A percentile compares a stretch with the other conserved stretches of the same genome.
Conservation (phyloP, 1,140 invertebrate genomes). For the Yoshiicerus persimilis region DNA sequence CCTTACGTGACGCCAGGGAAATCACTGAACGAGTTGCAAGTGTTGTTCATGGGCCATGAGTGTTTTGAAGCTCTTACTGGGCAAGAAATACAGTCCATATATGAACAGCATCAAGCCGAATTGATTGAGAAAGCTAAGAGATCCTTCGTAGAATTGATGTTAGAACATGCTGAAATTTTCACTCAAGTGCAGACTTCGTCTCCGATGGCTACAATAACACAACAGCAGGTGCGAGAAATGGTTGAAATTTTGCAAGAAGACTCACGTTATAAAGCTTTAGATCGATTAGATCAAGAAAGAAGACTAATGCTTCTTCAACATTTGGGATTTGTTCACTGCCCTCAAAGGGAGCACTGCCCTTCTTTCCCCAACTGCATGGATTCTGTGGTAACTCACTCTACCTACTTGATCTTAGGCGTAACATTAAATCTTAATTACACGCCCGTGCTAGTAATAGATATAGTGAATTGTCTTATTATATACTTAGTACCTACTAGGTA, state of each 20-base stretch:
- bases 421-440: no score
- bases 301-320: constrained; percentile 93
- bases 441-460: no score
- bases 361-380: constrained; percentile 89
- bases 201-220: constrained; percentile 84
- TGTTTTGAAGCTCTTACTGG: constrained; percentile 84
- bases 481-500: no score
- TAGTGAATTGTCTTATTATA: no score
- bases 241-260: constrained; percentile 59
- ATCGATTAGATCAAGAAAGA: constrained; percentile 89
- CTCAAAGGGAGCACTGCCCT: constrained; percentile 89
- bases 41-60: constrained; percentile 91
- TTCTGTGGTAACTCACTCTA: constrained; percentile 61
- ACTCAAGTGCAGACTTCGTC: constrained; percentile 89
- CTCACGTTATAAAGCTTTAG: constrained; percentile 81
- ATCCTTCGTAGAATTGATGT: constrained; percentile 73
- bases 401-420: not conserved
- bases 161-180: constrained; percentile 93
- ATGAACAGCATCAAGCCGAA: constrained; percentile 90
- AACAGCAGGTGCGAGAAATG: constrained; percentile 87
- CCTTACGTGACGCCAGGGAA: constrained; percentile 84
- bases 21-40: constrained; percentile 84
- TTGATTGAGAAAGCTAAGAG: constrained; percentile 83
- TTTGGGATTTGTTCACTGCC: constrained; percentile 93
- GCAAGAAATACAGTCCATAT: constrained; percentile 87